Conservation (phyloP, 2,113 vertebrate species). For the Benitochromis conjunctus region DNA sequence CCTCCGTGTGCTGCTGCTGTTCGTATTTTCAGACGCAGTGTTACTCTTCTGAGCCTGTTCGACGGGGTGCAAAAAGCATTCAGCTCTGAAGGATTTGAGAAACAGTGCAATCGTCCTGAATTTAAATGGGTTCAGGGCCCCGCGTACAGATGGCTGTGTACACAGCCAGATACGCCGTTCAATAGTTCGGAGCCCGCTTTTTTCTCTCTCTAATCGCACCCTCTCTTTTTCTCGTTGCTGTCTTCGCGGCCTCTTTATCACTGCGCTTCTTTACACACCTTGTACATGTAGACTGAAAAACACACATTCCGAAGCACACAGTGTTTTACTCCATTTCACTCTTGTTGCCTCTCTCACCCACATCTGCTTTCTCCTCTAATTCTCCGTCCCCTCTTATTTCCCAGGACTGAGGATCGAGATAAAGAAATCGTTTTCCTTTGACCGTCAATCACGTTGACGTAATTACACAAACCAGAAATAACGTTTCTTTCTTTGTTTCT, state of each 20-base stretch:
- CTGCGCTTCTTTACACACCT: constrained; percentile 13
- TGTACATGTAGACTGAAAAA: not conserved
- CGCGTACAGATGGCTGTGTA: constrained; percentile 34
- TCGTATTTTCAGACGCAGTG: constrained; percentile 2
- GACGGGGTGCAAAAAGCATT: constrained; percentile 35
- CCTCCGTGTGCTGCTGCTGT: not conserved
- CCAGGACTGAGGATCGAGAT: constrained; percentile 22
- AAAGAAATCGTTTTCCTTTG: constrained; percentile 34
- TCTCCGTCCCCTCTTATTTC: not conserved
- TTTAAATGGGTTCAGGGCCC: constrained; percentile 58
- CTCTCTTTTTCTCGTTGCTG: constrained; percentile 37
- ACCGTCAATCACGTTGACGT: constrained; percentile 13
- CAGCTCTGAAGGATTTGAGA: constrained; percentile 60
- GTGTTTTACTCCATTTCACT: not conserved
- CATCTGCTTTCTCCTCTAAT: not conserved
- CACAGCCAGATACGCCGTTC: constrained; percentile 43
- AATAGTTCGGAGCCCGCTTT: constrained; percentile 38
- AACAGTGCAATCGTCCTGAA: constrained; percentile 60
- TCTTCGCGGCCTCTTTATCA: constrained; percentile 33
- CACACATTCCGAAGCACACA: not conserved
- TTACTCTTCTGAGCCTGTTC: constrained; percentile 9
- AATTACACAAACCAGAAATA: constrained; percentile 37
- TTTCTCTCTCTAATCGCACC: constrained; percentile 21
- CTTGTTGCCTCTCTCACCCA: not conserved
- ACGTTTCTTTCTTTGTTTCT: not conserved